Evolutionary conservation across 2,888 invertebrate species (phyloP).

Genomic region (Drosophila rellima): DNA sequence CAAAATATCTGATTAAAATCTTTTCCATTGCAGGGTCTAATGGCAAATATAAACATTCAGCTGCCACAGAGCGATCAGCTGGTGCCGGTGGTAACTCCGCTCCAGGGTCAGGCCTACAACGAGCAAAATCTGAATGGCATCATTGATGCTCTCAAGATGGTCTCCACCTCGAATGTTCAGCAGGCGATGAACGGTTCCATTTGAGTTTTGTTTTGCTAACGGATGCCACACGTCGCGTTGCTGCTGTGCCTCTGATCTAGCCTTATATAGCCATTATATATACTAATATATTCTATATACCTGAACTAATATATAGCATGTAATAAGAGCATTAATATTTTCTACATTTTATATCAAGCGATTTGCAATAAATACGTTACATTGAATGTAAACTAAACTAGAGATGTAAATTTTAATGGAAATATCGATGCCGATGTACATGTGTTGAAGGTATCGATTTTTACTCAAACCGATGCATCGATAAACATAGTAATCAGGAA

Average conservation of each 20-base stretch:
- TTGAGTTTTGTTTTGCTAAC: constrained; percentile 54
- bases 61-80: constrained; percentile 84
- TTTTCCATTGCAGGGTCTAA: constrained; percentile 78
- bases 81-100: constrained; percentile 84
- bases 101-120: constrained; percentile 83
- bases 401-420: not conserved
- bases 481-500: too few species aligned
- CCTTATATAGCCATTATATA: constrained; percentile 29
- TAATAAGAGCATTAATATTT: constrained; percentile 43
- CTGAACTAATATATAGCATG: constrained; percentile 49
- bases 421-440: not conserved
- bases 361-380: constrained; percentile 54
- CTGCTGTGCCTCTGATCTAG: constrained; percentile 14
- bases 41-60: constrained; percentile 82
- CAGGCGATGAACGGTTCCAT: constrained; percentile 85
- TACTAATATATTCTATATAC: constrained; percentile 27
- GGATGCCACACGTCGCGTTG: not conserved
- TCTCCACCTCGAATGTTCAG: constrained; percentile 85
- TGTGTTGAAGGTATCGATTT: not conserved
- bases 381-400: constrained; percentile 27
- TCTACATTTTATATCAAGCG: constrained; percentile 42
- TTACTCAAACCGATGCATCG: not conserved
- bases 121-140: constrained; percentile 85
- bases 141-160: constrained; percentile 84
- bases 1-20: not conserved